Evolutionary conservation across 2,888 invertebrate genomes (phyloP), one percentile per base, ranked within the genome.

Genomic region (Tetheella fluctuosa): DNA sequence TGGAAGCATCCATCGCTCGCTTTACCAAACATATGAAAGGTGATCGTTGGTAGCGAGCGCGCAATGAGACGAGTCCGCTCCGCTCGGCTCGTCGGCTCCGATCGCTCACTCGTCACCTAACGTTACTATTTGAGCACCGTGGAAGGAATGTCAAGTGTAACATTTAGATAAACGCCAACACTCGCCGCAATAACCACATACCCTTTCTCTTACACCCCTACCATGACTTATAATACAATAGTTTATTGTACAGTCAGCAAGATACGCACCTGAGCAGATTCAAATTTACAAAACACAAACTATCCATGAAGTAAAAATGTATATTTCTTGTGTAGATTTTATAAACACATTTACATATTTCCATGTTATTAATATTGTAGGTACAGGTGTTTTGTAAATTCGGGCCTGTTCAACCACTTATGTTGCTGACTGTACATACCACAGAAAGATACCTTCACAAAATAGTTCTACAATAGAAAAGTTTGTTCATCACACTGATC

Each of bases 111-210:
- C 39, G 39, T 39, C 39, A n/a, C n/a, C 74, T 84, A 83, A 80
- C 75, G 71, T 78, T 77, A 82, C 80, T 84, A 84, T 84, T 94
- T 94, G 94, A 95, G 95, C 95, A 95, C 94, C 94, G 94, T 94
- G 94, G 95, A 95, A 95, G 95, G 94, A 95, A 95, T 95, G 94
- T 94, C n/a, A n/a, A n/a, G 94, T 93, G 92, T 91, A 83, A 86
- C 82, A 87, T 83, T 86, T 76, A 80, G 76, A 79, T 73, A 74
- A 76, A 80, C 73, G 78, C 74, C 78, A 74, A 77, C 65, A 79
- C 70, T 71, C 65, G 71, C 67, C 64, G 62, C 53, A 62, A 58
- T 62, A 58, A 55, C 2, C 34, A 17, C 28, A 15, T 25, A 48
- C 17, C 25, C 25, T 13, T n/a, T 25, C 52, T 61, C 42, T 39